Conservation (phyloP, 2,113 vertebrate species). For the Bolborhynchus lineola region DNA sequence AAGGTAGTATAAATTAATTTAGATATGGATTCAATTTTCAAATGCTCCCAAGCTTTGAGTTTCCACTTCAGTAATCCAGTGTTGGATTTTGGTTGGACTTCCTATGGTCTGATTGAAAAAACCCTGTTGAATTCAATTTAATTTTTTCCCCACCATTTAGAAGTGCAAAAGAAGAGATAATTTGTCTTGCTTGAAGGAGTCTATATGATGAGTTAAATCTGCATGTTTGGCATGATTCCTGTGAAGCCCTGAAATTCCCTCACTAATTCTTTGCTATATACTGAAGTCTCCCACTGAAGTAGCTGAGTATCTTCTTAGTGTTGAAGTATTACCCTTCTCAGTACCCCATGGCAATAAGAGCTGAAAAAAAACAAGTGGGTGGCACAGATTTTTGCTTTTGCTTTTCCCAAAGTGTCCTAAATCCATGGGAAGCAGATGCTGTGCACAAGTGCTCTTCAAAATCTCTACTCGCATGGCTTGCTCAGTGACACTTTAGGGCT, state of each 20-base stretch:
- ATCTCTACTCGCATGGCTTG: fast-evolving
- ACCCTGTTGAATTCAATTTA: neutral
- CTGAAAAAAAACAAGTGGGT: neutral
- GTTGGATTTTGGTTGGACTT: neutral
- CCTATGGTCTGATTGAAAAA: neutral
- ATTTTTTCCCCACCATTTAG: neutral
- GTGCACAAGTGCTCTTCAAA: neutral
- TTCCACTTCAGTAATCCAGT: neutral
- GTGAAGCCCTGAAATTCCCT: neutral
- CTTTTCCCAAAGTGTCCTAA: neutral
- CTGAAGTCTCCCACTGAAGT: neutral
- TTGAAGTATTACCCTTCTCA: neutral
- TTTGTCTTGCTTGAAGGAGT: neutral
- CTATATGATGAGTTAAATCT: neutral
- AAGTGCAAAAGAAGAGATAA: neutral
- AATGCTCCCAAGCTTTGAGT: neutral
- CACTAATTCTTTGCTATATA: neutral
- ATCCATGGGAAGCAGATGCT: neutral
- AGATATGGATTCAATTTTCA: neutral
- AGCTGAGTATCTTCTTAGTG: neutral
- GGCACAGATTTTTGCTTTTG: neutral
- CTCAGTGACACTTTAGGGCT: neutral
- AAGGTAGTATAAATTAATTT: neutral
- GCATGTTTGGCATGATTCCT: neutral
- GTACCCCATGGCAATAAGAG: neutral